Evolutionary conservation across 2,113 vertebrate genomes (phyloP).

Genomic region (Colossoma macropomum): DNA sequence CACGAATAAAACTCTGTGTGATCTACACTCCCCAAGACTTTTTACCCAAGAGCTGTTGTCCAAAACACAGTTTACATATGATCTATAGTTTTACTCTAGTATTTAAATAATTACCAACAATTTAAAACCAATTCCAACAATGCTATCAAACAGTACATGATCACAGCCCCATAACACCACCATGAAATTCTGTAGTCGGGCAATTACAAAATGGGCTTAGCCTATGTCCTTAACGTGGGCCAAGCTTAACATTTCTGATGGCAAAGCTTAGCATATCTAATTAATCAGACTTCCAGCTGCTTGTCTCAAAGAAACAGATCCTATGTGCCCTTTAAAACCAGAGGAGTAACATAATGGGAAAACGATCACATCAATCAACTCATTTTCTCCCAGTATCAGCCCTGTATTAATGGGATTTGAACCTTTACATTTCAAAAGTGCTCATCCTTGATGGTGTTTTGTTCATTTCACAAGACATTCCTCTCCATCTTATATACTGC

Average conservation of each 20-base stretch:
- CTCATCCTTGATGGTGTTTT: constrained; percentile 18
- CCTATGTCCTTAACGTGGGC: constrained; percentile 37
- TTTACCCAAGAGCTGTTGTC: neutral
- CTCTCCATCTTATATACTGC: neutral
- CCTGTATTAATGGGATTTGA: constrained; percentile 47
- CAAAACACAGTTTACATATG: neutral
- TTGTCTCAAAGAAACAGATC: constrained; percentile 54
- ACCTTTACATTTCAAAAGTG: constrained; percentile 50
- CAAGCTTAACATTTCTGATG: constrained; percentile 44
- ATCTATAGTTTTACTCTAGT: neutral
- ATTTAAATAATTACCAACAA: neutral
- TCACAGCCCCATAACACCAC: constrained; percentile 36
- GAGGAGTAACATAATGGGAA: constrained; percentile 50
- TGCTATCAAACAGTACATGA: constrained; percentile 9
- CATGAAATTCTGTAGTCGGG: constrained; percentile 28
- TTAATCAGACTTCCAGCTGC: constrained; percentile 42
- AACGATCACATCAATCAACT: constrained; percentile 53
- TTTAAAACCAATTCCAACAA: constrained; percentile 20
- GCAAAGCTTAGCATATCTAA: constrained; percentile 48
- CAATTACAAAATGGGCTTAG: constrained; percentile 25
- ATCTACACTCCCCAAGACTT: neutral
- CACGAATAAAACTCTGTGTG: neutral
- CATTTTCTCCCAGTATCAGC: constrained; percentile 23
- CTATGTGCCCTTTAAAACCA: constrained; percentile 49
- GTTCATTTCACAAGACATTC: constrained; percentile 3